These are phyloP conservation scores for Himalopsyche japonica DNA, from an alignment of 2,888 invertebrate species.

Conservation along the genomic window DNA sequence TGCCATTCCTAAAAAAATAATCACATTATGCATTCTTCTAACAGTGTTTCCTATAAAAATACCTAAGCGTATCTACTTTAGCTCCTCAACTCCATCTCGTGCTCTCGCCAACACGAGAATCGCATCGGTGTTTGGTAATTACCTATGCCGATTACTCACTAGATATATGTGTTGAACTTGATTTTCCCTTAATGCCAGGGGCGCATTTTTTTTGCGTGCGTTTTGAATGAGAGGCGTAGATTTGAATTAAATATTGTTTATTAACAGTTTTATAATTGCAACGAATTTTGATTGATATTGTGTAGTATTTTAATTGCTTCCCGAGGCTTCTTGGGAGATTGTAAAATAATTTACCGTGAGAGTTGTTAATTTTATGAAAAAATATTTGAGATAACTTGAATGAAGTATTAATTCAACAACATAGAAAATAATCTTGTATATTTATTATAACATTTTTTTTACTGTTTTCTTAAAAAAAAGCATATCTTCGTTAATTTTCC, in stretches of 20 bases:
- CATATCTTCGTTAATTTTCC: too few relatives aligned
- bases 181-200: background rate
- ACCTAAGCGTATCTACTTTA: background rate
- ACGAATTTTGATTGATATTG: background rate
- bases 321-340: too few relatives aligned
- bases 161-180: background rate
- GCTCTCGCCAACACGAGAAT: background rate
- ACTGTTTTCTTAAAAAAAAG: too few relatives aligned
- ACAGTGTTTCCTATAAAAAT: background rate
- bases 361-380: too few relatives aligned
- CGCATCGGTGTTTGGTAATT: background rate
- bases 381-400: too few relatives aligned
- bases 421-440: too few relatives aligned
- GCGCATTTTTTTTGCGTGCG: background rate
- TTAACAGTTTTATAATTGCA: background rate
- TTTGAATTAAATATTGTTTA: background rate
- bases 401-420: too few relatives aligned
- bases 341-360: too few relatives aligned
- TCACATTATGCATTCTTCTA: background rate
- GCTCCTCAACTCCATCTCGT: background rate
- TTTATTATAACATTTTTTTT: too few relatives aligned
- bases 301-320: background rate
- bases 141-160: background rate
- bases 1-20: slow-evolving; percentile 7
- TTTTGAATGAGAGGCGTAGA: background rate